phyloP scores from a whole-genome alignment of 2,113 vertebrate species.

The Raja brachyura region DNA sequence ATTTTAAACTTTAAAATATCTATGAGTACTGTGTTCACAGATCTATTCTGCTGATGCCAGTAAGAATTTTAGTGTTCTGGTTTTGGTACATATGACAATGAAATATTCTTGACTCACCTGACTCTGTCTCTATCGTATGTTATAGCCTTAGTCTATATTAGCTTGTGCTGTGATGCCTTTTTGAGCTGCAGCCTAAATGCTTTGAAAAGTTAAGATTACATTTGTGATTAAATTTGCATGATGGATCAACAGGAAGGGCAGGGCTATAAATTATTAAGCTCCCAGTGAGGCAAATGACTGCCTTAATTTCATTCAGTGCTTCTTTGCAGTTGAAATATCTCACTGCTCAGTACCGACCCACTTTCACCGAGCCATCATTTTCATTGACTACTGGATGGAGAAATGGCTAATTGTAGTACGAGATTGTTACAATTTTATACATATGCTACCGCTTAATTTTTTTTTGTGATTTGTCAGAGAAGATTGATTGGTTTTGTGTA shows the following conservation, averaged over 20 bases:
- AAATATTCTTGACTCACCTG: too few relatives aligned
- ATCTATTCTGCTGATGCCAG: too few relatives aligned
- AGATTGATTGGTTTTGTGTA: neutral
- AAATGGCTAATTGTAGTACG: neutral
- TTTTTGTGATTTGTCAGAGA: neutral
- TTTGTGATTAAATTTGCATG: neutral
- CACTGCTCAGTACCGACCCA: too few relatives aligned
- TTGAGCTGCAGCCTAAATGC: neutral
- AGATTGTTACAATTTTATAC: neutral
- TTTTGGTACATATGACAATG: too few relatives aligned
- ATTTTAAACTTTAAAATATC: too few relatives aligned
- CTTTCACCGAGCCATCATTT: neutral
- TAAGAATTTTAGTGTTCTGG: too few relatives aligned
- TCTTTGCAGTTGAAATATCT: neutral
- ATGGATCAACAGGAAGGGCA: conserved; percentile 17
- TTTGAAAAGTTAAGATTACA: neutral
- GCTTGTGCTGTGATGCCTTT: neutral
- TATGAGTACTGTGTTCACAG: too few relatives aligned
- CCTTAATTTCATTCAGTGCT: neutral
- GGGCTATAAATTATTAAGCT: neutral
- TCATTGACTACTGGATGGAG: too few relatives aligned
- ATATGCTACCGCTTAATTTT: neutral
- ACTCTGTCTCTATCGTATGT: too few relatives aligned
- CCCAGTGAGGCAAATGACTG: neutral
- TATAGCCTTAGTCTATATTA: neutral